Base-by-base conservation (phyloP, 2,797 vertebrate genomes). In the Chiroxiphia lanceolata region DNA sequence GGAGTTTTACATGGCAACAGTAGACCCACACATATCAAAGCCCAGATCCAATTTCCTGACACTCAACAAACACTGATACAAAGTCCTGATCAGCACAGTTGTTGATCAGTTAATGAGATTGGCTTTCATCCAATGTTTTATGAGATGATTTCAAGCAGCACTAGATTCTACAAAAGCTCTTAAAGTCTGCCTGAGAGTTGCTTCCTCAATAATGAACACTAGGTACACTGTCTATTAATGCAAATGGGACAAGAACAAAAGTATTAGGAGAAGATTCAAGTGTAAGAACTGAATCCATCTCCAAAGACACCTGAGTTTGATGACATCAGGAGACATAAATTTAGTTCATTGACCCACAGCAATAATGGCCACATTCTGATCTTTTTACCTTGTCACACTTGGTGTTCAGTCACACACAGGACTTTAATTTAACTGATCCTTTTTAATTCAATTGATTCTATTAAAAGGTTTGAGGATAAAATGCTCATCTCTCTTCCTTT, bases 181-280 rank as follows among this genome's bases (percentile, higher is more conserved):
- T 59, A 59, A 90, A 22, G 59, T 22, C 31, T 71, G 33, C 15
- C 31, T 29, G 33, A 48, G 45, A 61, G 3, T 60, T 76, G 50
- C 12, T 80, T 77, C 89, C 53, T 47, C 53, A 27, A 1, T 38
- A 20, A 7, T 68, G 53, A 70, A 54, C 29, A 70, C 18, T n/a
- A 0, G 0, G 4, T 48, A n/a, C 11, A 26, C 27, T 36, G 27
- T 11, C 7, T 83, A 20, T 26, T 78, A 56, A 40, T n/a, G 47
- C 9, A 68, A 76, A 47, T 57, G 31, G 21, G 9, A 64, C 48
- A 53, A 36, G 11, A 79, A 36, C 26, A 78, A 36, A 13, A 68
- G 1, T 19, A 13, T 51, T 71, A 83, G 21, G 21, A 69, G 31
- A 77, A 80, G 7, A 21, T 34, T 68, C 23, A 50, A 42, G 56